Evolutionary conservation across 1,140 invertebrate species (phyloP).

Genomic region (fruit fly (Drosophila melanogaster)): DNA sequence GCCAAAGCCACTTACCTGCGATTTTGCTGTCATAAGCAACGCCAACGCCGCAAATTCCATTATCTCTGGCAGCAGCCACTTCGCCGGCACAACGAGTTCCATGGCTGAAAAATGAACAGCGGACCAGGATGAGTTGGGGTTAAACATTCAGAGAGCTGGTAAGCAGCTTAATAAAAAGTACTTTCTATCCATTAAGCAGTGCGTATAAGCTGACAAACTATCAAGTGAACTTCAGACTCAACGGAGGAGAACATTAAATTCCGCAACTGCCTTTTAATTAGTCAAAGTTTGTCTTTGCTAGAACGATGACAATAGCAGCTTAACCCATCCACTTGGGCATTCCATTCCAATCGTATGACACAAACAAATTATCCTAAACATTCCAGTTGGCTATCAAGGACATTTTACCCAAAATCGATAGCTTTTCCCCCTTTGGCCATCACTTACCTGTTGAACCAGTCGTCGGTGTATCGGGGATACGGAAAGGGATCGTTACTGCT

Average conservation of each 20-base stretch:
- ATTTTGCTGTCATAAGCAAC: constrained; percentile 99
- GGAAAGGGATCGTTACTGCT: constrained; percentile 99
- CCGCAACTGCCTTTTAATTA: constrained; percentile 17
- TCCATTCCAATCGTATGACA: constrained; percentile 5
- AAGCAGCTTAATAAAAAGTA: constrained; percentile 45
- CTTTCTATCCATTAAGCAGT: constrained; percentile 43
- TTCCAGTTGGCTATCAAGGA: constrained; percentile 6
- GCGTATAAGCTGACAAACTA: constrained; percentile 16
- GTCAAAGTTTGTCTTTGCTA: constrained; percentile 1
- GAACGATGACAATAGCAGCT: background rate
- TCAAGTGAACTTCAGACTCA: constrained; percentile 1
- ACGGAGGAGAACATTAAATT: constrained; percentile 8
- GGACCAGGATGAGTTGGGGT: constrained; percentile 11
- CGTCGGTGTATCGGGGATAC: constrained; percentile 98
- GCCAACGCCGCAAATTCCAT: constrained; percentile 98
- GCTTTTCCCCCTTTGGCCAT: background rate
- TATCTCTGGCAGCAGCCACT: constrained; percentile 97
- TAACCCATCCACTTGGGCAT: background rate
- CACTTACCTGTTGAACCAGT: constrained; percentile 98
- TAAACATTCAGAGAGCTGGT: constrained; percentile 18
- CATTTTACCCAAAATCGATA: constrained; percentile 1
- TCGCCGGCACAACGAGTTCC: constrained; percentile 98
- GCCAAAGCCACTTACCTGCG: constrained; percentile 89
- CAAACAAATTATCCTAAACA: constrained; percentile 25
- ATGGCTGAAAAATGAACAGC: constrained; percentile 88